These are phyloP conservation scores for Amphiprion percula DNA, from an alignment of 2,113 vertebrate species.

Conservation along the genomic window DNA sequence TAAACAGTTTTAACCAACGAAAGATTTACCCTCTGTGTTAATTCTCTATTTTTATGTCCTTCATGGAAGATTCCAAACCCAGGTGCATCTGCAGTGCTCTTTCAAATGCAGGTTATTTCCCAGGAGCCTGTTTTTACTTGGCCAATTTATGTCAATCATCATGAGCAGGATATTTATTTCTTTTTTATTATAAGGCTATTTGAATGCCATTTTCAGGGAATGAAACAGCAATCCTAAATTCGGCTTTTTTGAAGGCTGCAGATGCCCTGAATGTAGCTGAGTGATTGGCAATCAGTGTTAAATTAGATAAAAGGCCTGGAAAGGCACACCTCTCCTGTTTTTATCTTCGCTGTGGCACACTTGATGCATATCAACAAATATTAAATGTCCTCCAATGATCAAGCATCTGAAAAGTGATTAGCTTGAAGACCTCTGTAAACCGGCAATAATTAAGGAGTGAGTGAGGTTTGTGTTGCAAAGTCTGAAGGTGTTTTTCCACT, in stretches of 20 bases:
- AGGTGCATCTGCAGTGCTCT: neutral
- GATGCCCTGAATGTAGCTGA: constrained; percentile 4
- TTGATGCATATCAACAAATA: constrained; percentile 16
- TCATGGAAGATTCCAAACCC: neutral
- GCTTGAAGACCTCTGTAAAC: constrained; percentile 10
- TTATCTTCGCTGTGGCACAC: neutral
- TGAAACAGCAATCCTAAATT: neutral
- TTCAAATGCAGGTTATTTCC: neutral
- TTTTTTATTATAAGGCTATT: neutral
- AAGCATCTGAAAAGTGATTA: constrained; percentile 8
- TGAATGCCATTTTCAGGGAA: neutral
- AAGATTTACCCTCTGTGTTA: neutral
- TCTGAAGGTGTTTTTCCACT: neutral
- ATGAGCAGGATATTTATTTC: neutral
- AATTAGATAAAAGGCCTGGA: constrained; percentile 25
- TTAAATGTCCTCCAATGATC: constrained; percentile 24
- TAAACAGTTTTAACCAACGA: neutral
- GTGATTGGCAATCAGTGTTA: constrained; percentile 34
- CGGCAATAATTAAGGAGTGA: neutral
- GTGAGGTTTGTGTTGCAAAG: neutral
- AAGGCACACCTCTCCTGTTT: constrained; percentile 18
- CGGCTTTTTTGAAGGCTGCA: constrained; percentile 5
- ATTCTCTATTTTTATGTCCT: neutral
- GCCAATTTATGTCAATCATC: too few species aligned
- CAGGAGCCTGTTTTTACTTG: too few species aligned